Evolutionary conservation across 2,113 vertebrate genomes (phyloP), one percentile per base, ranked within the genome.

Genomic region (Cyanoramphus novaezelandiae): DNA sequence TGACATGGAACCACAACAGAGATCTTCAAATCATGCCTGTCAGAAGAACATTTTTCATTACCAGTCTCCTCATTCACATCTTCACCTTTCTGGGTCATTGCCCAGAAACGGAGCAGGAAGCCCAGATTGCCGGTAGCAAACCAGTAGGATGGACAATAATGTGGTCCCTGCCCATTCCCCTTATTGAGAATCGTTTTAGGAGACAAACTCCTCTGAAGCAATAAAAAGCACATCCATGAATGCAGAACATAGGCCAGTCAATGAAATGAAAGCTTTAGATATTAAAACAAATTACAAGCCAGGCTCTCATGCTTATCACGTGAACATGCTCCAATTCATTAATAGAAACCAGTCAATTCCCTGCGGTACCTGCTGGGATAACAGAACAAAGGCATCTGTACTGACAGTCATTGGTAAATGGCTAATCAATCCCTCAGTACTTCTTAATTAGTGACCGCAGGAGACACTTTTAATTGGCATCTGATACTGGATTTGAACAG

Each of bases 351-450:
- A 52, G 88, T 27, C 13, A 5, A 92, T 93, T 64, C 93, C 86
- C 88, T 84, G 84, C 52, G 49, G 83, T 33, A 79, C 88, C 21
- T 2, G 41, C 77, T 85, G 86, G 74, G 92, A 88, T 95, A 95
- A 94, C 0, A 89, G 88, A 94, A 91, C 80, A 88, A 92, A 89
- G 71, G 74, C 86, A 63, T 88, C 68, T 81, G 69, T 41, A 57
- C 85, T 91, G 86, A 84, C 82, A 90, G 79, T 11, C 90, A 90
- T 49, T 65, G 93, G 88, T 86, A 95, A 96, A 95, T 79, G 83
- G 92, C 69, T 93, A 94, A 96, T 96, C 95, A 95, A 96, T 95
- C 86, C 91, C 81, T 95, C 91, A 67, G 92, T 93, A 92, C 86
- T 92, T 93, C 86, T 94, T 93, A 96, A 92, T 95, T 94, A 96